Evolutionary conservation across 2,888 invertebrate species (phyloP).

Genomic region (Ethmia dodecea): DNA sequence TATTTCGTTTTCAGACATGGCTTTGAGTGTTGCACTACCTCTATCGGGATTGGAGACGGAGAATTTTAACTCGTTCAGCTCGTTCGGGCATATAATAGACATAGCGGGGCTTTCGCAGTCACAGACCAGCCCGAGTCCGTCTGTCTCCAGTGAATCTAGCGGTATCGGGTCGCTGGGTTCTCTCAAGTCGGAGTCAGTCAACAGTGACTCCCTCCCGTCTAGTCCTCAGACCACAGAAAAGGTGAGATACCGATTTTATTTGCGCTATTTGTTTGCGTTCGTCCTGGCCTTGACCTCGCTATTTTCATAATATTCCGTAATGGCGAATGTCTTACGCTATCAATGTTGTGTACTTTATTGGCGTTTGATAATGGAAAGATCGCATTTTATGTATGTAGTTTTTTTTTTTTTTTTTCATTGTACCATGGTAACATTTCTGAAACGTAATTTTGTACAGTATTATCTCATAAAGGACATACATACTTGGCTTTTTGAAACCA

Average conservation of each 20-base stretch:
- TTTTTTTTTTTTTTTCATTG: no score
- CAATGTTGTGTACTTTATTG: slow-evolving; percentile 57
- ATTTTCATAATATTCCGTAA: slow-evolving; percentile 77
- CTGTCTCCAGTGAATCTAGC: slow-evolving; percentile 79
- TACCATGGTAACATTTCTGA: no score
- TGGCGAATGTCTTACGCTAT: slow-evolving; percentile 71
- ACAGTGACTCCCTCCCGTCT: slow-evolving; percentile 67
- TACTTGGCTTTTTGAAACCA: no score
- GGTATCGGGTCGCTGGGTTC: slow-evolving; percentile 78
- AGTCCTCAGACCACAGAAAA: slow-evolving; percentile 75
- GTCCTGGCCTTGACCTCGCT: slow-evolving; percentile 77
- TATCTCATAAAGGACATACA: no score
- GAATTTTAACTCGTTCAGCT: slow-evolving; percentile 68
- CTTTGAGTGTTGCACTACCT: slow-evolving; percentile 79
- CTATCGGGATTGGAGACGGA: slow-evolving; percentile 75
- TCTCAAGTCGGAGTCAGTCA: slow-evolving; percentile 70
- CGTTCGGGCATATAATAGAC: slow-evolving; percentile 69
- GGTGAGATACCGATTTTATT: slow-evolving; percentile 39
- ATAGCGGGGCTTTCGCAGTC: slow-evolving; percentile 70
- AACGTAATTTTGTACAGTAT: no score
- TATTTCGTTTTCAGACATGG: slow-evolving; percentile 74
- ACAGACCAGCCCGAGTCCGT: slow-evolving; percentile 74
- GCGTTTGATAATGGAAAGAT: slow-evolving; percentile 53
- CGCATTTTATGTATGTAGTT: no score
- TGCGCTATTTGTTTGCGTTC: slow-evolving; percentile 64